phyloP scores from a whole-genome alignment of 2,797 vertebrate species.

The Sebastes baramenuke region DNA sequence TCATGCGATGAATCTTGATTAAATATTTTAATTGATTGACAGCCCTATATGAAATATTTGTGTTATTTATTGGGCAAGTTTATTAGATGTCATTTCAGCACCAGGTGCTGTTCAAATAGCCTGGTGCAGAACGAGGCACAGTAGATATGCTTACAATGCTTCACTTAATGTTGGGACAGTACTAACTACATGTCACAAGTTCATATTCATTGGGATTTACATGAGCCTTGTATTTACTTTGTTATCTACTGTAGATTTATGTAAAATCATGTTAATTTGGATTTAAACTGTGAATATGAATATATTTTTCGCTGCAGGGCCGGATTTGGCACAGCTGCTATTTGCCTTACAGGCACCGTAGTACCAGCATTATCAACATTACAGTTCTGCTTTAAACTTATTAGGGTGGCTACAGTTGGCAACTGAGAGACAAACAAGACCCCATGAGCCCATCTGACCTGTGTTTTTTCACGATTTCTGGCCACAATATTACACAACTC shows the following conservation, averaged over 20 bases:
- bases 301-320: not conserved
- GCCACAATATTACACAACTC: not conserved
- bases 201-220: not conserved
- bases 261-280: not conserved
- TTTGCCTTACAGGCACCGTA: not conserved
- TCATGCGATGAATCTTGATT: too few species aligned
- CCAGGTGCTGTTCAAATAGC: not conserved
- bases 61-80: not conserved
- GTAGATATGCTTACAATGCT: not conserved
- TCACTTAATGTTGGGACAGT: not conserved
- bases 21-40: too few species aligned
- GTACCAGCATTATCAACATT: not conserved
- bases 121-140: not conserved
- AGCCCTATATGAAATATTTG: not conserved
- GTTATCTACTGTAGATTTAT: not conserved
- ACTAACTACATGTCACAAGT: not conserved
- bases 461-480: constrained; percentile 17
- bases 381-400: not conserved
- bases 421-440: not conserved
- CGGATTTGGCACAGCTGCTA: not conserved
- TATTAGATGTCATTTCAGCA: not conserved
- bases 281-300: not conserved
- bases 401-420: not conserved
- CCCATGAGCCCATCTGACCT: constrained; percentile 5
- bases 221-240: not conserved